Evolutionary conservation across 2,797 vertebrate genomes (phyloP), one percentile per base, ranked within the genome.

Genomic region (Protonibea diacanthus): DNA sequence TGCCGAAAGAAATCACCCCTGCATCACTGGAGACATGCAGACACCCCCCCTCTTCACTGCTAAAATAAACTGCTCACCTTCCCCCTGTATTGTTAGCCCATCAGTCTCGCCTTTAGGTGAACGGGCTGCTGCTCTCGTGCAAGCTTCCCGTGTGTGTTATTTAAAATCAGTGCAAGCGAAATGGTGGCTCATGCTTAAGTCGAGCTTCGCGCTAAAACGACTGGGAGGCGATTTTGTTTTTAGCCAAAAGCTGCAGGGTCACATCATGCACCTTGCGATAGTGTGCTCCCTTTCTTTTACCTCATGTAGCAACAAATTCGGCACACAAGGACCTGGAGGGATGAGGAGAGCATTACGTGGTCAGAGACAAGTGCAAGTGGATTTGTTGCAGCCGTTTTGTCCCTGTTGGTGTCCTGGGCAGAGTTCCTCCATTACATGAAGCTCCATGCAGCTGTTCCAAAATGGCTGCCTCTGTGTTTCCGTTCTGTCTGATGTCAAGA

Each of bases 1-100:
- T 95, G 94, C 93, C 91, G 83, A 92, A 93, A 94, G 86, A 94
- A 92, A 95, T 95, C 92, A 94, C 89, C 89, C 87, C 89, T 52
- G 91, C 93, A 91, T 95, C 92, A 90, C 87, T 91, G 93, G 92
- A 93, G 90, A 93, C 80, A 84, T 77, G 85, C 82, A 80, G 80
- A 86, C 75, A 47, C 70, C 84, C 65, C 82, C 52, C 48, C 58
- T 29, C 45, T 13, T 47, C 29, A 12, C 77, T 47, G 82, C 88
- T 85, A 89, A 93, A 92, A 93, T 91, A 92, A 90, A 91, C 89
- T 74, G 86, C 88, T 88, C 93, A 91, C 89, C 92, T 92, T 91
- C 84, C 79, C 77, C 21, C 63, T 84, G 87, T 71, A 82, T 87
- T 87, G 87, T 88, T 82, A 72, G 79, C 74, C 71, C 73, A 71